A percentile compares a stretch with the other conserved stretches of the same genome.
Conservation (phyloP, 2,888 invertebrate genomes). For the Noctua janthe region DNA sequence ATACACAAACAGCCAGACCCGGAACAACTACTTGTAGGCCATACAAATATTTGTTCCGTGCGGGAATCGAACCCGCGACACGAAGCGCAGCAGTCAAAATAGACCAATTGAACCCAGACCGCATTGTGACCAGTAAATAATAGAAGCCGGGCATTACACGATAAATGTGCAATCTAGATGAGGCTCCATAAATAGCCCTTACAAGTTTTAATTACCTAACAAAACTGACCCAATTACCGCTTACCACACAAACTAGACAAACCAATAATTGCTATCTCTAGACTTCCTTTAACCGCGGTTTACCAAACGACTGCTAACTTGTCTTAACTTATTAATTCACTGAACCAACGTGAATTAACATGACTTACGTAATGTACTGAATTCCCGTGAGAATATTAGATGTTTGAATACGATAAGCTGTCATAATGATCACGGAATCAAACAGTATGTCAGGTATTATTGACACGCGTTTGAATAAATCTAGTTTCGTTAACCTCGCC, state of each 20-base stretch:
- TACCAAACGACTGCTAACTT: constrained; percentile 38
- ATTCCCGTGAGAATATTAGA: constrained; percentile 55
- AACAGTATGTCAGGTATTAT: constrained; percentile 32
- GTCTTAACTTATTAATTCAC: constrained; percentile 54
- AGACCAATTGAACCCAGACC: too few species aligned
- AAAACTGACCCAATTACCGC: constrained; percentile 29
- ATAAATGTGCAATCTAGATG: constrained; percentile 1
- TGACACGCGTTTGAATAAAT: constrained; percentile 29
- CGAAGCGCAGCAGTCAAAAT: too few species aligned
- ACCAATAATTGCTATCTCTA: constrained; percentile 46
- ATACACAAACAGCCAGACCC: too few species aligned
- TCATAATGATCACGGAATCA: constrained; percentile 47
- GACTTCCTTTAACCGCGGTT: constrained; percentile 45
- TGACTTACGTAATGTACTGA: constrained; percentile 48
- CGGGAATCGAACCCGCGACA: too few species aligned
- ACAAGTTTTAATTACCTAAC: constrained; percentile 36
- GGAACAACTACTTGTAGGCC: too few species aligned
- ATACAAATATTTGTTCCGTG: too few species aligned
- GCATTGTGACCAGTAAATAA: neutral
- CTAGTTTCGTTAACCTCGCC: constrained; percentile 20
- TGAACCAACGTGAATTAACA: constrained; percentile 29
- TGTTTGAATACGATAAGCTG: constrained; percentile 55
- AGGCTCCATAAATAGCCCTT: constrained; percentile 8
- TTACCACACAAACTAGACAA: constrained; percentile 45
- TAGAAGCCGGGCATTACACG: neutral